Conservation (phyloP, 1,140 invertebrate species). For the Aphaenogaster rudis region DNA sequence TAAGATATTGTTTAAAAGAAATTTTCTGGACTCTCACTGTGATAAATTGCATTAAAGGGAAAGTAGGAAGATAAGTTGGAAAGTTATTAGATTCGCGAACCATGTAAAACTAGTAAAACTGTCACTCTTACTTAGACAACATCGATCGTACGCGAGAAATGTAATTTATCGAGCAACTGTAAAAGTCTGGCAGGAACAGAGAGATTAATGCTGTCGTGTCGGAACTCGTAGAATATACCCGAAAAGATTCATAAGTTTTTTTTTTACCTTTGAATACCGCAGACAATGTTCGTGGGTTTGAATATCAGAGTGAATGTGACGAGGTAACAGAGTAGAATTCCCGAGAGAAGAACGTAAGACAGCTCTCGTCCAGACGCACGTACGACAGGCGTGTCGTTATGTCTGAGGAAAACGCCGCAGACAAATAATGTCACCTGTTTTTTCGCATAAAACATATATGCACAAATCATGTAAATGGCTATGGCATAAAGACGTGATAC, state of each 20-base stretch:
- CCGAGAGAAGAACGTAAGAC: slow-evolving; percentile 94
- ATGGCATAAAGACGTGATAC: background rate
- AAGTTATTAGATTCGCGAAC: slow-evolving; percentile 5
- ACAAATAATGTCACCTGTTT: slow-evolving; percentile 88
- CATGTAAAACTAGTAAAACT: slow-evolving; percentile 27
- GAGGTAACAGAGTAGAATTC: slow-evolving; percentile 95
- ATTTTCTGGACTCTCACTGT: background rate
- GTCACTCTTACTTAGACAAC: slow-evolving; percentile 11
- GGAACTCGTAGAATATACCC: slow-evolving; percentile 9
- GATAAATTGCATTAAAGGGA: background rate
- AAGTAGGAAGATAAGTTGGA: slow-evolving; percentile 2
- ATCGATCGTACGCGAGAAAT: slow-evolving; percentile 9
- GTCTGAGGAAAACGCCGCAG: slow-evolving; percentile 90
- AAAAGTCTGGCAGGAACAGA: background rate
- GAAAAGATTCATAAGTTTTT: slow-evolving; percentile 20
- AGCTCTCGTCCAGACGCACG: slow-evolving; percentile 96
- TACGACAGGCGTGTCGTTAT: slow-evolving; percentile 95
- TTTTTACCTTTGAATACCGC: slow-evolving; percentile 91
- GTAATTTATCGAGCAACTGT: slow-evolving; percentile 40
- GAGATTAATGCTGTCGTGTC: slow-evolving; percentile 36
- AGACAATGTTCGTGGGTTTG: slow-evolving; percentile 92
- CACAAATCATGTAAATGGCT: slow-evolving; percentile 11
- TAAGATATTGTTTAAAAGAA: background rate
- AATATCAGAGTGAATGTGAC: slow-evolving; percentile 95
- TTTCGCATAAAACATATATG: background rate